Evolutionary conservation across 2,888 invertebrate species (phyloP), one percentile per base, ranked within the genome.

Genomic region (Rhagonycha lutea): DNA sequence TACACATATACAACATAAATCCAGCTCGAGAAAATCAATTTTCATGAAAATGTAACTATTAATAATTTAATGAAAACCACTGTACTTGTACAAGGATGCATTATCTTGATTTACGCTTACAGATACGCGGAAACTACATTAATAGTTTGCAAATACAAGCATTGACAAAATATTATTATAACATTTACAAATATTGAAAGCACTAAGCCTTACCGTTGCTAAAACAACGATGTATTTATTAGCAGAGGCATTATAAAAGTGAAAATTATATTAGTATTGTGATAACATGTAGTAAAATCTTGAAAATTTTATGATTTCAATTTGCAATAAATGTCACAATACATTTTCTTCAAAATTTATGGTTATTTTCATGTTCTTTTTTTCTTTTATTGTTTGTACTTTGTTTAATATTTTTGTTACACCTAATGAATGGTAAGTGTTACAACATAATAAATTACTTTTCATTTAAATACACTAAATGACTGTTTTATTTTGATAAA

Each of bases 291-390:
- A 47, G 47, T 47, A 47, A 47, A 47, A 47, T 65, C 32, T 68
- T 29, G 14, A 68, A 68, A 68, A 29, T 18, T 32, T 29, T 68
- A 68, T 32, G 29, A 18, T 68, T 68, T 68, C 68, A 68, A 68
- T 68, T 32, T 68, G 68, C 32, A 68, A 68, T 68, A 68, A 68
- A 68, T 65, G 63, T 12, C 63, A 65, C 62, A 24, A 12, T 65
- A 65, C 23, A 65, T 65, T 24, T 24, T 26, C n/a, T 65, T 65
- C 26, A n/a, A 65, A 24, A 65, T 65, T 65, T 65, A 65, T 47
- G n/a, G 47, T 47, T 47, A 47, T 47, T 47, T 47, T n/a, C 47
- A 47, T 47, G 47, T 47, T 10, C 47, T 47, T 47, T 47, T n/a
- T 47, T 47, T 47, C 47, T 47, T 4, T 47, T 47, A 47, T 47